Conservation (phyloP, 2,888 invertebrate genomes). For the Anorthoa munda region DNA sequence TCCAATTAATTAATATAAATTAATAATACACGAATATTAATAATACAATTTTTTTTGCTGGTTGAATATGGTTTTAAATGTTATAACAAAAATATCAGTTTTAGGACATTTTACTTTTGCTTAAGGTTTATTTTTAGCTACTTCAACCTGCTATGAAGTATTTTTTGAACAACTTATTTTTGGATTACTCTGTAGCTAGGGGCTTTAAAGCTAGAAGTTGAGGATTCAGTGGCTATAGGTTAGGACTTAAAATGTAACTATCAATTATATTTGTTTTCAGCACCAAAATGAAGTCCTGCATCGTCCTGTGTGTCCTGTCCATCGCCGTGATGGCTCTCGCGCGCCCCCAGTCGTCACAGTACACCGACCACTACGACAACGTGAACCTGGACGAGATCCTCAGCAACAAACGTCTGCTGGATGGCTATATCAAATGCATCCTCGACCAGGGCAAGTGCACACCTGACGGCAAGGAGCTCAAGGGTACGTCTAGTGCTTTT, state of each 20-base stretch:
- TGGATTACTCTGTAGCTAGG: too few species aligned
- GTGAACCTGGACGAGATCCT: constrained; percentile 93
- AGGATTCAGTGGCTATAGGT: neutral
- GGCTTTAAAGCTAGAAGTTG: too few species aligned
- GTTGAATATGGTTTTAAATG: neutral
- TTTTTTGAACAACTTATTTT: neutral
- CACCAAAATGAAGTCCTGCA: constrained; percentile 68
- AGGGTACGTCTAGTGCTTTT: constrained; percentile 87
- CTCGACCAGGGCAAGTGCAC: constrained; percentile 92
- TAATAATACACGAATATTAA: too few species aligned
- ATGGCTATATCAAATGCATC: constrained; percentile 92
- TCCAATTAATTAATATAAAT: neutral
- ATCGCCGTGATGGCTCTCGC: constrained; percentile 69
- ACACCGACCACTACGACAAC: constrained; percentile 93
- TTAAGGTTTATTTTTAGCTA: neutral
- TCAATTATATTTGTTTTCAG: constrained; percentile 4
- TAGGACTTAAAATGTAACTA: neutral
- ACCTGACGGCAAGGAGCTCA: constrained; percentile 93
- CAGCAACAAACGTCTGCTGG: constrained; percentile 91
- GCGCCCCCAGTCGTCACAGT: constrained; percentile 72
- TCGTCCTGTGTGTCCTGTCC: constrained; percentile 73
- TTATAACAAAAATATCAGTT: neutral
- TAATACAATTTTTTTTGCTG: too few species aligned
- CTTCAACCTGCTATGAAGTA: neutral
- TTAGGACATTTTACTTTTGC: neutral